Percentiles rank a stretch among this genome's conserved stretches.
phyloP scores from a whole-genome alignment of 1,140 invertebrate species.

The Drosophila paulistorum region DNA sequence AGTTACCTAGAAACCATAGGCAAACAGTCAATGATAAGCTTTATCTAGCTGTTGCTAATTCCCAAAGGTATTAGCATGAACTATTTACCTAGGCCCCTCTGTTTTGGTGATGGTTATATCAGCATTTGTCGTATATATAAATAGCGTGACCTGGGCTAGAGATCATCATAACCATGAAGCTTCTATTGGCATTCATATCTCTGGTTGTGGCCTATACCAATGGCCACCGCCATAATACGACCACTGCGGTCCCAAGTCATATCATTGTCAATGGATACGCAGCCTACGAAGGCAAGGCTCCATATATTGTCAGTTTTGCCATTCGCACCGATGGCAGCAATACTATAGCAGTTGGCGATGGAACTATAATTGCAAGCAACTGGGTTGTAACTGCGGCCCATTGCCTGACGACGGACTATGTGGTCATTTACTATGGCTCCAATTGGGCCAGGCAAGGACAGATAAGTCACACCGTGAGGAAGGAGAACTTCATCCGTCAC shows the following conservation, averaged over 20 bases:
- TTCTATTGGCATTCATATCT: constrained; percentile 36
- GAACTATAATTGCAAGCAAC: constrained; percentile 84
- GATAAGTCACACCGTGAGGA: constrained; percentile 44
- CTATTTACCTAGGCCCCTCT: background rate
- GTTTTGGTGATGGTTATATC: background rate
- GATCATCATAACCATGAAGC: constrained; percentile 41
- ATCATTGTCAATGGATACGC: constrained; percentile 62
- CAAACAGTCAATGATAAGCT: background rate
- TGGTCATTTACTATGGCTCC: constrained; percentile 67
- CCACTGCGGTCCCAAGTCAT: constrained; percentile 14
- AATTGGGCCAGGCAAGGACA: constrained; percentile 45
- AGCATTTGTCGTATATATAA: background rate
- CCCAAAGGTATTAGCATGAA: background rate
- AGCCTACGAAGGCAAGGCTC: constrained; percentile 82
- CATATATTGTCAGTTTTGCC: constrained; percentile 83
- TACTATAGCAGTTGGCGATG: constrained; percentile 83
- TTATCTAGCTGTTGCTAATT: background rate
- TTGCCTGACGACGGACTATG: constrained; percentile 76
- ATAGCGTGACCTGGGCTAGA: background rate
- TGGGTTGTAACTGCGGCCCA: constrained; percentile 86
- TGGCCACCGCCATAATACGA: background rate
- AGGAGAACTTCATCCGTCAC: constrained; percentile 50
- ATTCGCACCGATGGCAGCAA: constrained; percentile 70
- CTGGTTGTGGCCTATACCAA: constrained; percentile 26
- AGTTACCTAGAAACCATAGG: too few species aligned